Conservation (phyloP, 2,113 vertebrate genomes). For the Clupea harengus region DNA sequence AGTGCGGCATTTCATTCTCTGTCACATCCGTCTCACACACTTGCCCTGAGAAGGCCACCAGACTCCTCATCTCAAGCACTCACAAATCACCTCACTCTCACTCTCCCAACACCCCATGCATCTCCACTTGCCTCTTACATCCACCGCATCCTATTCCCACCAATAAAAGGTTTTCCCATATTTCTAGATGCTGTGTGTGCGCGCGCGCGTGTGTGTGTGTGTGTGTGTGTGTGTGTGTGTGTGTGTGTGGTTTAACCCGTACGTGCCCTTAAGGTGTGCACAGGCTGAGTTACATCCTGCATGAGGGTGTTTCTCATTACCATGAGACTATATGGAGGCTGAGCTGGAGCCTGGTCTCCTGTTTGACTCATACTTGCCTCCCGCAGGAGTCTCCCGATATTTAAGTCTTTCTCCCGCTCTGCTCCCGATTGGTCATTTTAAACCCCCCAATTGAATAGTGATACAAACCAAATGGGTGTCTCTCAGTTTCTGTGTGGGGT, state of each 20-base stretch:
- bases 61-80: background rate
- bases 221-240: background rate
- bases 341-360: background rate
- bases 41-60: background rate
- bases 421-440: too few relatives aligned
- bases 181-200: background rate
- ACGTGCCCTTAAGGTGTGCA: background rate
- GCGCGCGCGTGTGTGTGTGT: background rate
- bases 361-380: background rate
- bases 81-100: conserved; percentile 1
- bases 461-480: too few relatives aligned
- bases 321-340: background rate
- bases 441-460: too few relatives aligned
- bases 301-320: background rate
- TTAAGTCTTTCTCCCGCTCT: too few relatives aligned
- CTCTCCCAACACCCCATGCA: background rate
- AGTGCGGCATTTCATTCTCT: background rate
- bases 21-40: background rate
- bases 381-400: too few relatives aligned
- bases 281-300: background rate
- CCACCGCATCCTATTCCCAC: background rate
- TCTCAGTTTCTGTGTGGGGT: too few relatives aligned
- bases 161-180: background rate
- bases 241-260: background rate
- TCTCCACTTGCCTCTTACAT: background rate